phyloP scores from a whole-genome alignment of 1,140 invertebrate species.

The Diabrotica undecimpunctata region DNA sequence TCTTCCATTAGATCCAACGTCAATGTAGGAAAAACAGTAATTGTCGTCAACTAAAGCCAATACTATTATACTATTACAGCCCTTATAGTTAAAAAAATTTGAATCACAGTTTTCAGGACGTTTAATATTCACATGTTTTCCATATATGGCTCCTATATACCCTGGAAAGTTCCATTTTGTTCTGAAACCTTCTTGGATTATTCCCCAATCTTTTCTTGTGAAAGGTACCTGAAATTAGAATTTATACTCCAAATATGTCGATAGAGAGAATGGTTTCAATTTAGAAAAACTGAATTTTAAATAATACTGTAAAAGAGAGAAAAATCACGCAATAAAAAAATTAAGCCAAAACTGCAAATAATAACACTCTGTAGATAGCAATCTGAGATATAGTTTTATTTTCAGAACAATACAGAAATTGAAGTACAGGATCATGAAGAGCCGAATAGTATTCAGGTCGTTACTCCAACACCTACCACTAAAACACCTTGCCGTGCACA shows the following conservation, averaged over 20 bases:
- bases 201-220: not conserved
- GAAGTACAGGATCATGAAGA: no score
- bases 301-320: not conserved
- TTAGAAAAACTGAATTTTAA: not conserved
- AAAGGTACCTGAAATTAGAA: slow-evolving; percentile 4
- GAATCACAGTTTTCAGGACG: not conserved
- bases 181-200: slow-evolving; percentile 3
- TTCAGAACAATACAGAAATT: no score
- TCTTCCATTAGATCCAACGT: slow-evolving; percentile 14
- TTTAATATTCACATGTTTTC: not conserved
- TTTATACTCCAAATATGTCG: no score
- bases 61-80: slow-evolving; percentile 11
- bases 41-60: slow-evolving; percentile 17
- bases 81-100: slow-evolving; percentile 8
- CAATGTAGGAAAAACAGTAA: slow-evolving; percentile 20
- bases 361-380: no score
- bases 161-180: not conserved
- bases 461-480: not conserved
- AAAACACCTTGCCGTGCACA: not conserved
- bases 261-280: not conserved
- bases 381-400: no score
- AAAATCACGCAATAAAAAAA: not conserved
- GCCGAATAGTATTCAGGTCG: no score
- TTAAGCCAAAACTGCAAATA: not conserved
- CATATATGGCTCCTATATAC: not conserved